Conservation (phyloP, 2,888 invertebrate species). For the Habroteleia sp. region DNA sequence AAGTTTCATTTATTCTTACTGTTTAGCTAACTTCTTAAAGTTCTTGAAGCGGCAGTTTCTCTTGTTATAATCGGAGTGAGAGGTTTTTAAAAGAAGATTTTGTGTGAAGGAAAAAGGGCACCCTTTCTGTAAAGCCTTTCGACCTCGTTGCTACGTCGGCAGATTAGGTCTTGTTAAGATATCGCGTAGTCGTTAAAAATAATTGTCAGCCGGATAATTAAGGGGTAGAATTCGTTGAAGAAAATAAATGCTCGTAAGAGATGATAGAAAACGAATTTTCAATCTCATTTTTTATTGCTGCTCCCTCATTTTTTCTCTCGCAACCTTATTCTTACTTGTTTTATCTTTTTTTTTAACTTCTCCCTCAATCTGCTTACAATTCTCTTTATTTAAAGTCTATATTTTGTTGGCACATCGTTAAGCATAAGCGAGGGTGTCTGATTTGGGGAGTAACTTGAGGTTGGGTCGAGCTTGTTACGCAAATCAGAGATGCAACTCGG, state of each 20-base stretch:
- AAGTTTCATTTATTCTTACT: too few species aligned
- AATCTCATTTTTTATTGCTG: slow-evolving; percentile 65
- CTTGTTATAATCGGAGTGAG: slow-evolving; percentile 60
- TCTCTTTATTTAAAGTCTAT: slow-evolving; percentile 76
- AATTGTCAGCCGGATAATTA: slow-evolving; percentile 80
- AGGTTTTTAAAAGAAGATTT: slow-evolving; percentile 67
- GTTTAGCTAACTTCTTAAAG: slow-evolving; percentile 34
- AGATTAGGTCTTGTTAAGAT: slow-evolving; percentile 77
- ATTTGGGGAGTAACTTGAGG: slow-evolving; percentile 66
- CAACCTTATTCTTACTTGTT: slow-evolving; percentile 38
- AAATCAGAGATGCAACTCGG: slow-evolving; percentile 75
- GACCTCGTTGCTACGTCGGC: slow-evolving; percentile 69
- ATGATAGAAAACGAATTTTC: slow-evolving; percentile 66
- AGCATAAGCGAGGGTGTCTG: slow-evolving; percentile 73
- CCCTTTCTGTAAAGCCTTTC: slow-evolving; percentile 65
- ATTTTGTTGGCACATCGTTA: slow-evolving; percentile 81
- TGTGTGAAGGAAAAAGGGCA: slow-evolving; percentile 64
- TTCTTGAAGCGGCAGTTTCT: slow-evolving; percentile 49
- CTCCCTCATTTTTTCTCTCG: slow-evolving; percentile 12
- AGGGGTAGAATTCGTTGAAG: slow-evolving; percentile 70
- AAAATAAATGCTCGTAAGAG: slow-evolving; percentile 63
- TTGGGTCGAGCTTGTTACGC: slow-evolving; percentile 75
- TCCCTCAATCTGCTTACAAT: slow-evolving; percentile 77
- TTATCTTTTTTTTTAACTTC: slow-evolving; percentile 59
- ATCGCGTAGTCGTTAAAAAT: slow-evolving; percentile 79